These are phyloP conservation scores for Oeneis ivallda DNA, from an alignment of 2,888 invertebrate genomes.

Conservation along the genomic window DNA sequence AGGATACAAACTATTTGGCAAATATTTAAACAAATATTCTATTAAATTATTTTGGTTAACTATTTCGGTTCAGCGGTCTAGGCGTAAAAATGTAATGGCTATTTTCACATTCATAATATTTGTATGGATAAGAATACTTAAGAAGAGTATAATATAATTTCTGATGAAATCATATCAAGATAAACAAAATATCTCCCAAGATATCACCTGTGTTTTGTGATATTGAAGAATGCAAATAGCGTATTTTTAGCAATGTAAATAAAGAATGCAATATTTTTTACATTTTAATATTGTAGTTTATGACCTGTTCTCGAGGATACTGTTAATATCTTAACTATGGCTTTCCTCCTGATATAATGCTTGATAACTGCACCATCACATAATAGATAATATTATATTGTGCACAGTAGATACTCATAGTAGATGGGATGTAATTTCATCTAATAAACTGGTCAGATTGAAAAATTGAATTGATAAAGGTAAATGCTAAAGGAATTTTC, in stretches of 20 bases:
- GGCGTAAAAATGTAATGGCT: too few species aligned
- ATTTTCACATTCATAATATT: too few species aligned
- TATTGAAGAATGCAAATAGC: constrained; percentile 36
- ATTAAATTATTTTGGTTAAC: too few species aligned
- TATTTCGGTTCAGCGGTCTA: too few species aligned
- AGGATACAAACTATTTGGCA: too few species aligned
- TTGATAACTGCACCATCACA: not conserved
- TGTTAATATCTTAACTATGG: not conserved
- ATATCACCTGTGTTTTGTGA: constrained; percentile 35
- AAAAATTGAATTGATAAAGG: not conserved
- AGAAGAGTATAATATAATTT: constrained; percentile 18
- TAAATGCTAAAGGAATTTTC: not conserved
- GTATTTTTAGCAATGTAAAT: constrained; percentile 54
- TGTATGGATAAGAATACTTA: not conserved
- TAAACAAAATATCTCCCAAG: constrained; percentile 24
- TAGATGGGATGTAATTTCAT: not conserved
- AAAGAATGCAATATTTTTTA: constrained; percentile 60
- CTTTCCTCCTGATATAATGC: not conserved
- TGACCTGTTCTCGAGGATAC: constrained; percentile 5
- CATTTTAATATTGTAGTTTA: not conserved
- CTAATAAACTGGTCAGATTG: not conserved
- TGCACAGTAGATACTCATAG: not conserved
- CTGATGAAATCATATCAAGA: constrained; percentile 31
- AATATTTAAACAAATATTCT: too few species aligned
- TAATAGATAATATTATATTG: not conserved